Percentiles rank a stretch among this genome's conserved stretches.
Conservation (phyloP, 2,113 vertebrate genomes). For the Oryzias woworae region DNA sequence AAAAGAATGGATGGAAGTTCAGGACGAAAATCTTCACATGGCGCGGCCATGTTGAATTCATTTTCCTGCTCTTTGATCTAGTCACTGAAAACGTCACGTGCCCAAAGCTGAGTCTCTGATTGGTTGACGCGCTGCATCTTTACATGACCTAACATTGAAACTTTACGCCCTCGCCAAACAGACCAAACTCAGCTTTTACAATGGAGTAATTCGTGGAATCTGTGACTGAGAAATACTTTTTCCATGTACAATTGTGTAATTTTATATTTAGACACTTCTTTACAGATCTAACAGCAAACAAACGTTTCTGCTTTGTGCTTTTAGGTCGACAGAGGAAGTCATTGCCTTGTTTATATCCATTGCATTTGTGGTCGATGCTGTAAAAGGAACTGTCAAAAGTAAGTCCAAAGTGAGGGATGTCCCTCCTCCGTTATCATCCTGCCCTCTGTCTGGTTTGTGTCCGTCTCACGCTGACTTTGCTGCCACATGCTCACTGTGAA, state of each 20-base stretch:
- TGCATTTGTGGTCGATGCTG: conserved; percentile 91
- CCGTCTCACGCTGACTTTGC: background rate
- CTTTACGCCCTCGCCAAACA: too few species aligned
- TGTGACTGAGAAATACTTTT: background rate
- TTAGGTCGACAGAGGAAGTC: conserved; percentile 95
- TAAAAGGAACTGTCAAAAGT: conserved; percentile 97
- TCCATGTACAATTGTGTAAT: background rate
- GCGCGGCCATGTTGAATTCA: too few species aligned
- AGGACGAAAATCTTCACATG: too few species aligned
- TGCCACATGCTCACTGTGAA: background rate
- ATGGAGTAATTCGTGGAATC: too few species aligned
- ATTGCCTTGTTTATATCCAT: conserved; percentile 97
- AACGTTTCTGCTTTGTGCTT: conserved; percentile 7
- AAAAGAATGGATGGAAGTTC: too few species aligned
- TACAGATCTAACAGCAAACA: background rate
- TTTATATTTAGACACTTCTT: background rate
- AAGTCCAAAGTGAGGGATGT: conserved; percentile 52
- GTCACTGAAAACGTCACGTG: too few species aligned
- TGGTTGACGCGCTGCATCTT: too few species aligned
- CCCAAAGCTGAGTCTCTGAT: too few species aligned
- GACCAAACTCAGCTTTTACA: too few species aligned
- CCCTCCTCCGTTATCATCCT: background rate
- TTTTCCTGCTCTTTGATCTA: too few species aligned
- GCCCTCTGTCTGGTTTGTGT: too few species aligned
- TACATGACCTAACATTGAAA: too few species aligned